These are phyloP conservation scores for Bruchidius siliquastri DNA, from an alignment of 2,888 invertebrate genomes.

Conservation along the genomic window DNA sequence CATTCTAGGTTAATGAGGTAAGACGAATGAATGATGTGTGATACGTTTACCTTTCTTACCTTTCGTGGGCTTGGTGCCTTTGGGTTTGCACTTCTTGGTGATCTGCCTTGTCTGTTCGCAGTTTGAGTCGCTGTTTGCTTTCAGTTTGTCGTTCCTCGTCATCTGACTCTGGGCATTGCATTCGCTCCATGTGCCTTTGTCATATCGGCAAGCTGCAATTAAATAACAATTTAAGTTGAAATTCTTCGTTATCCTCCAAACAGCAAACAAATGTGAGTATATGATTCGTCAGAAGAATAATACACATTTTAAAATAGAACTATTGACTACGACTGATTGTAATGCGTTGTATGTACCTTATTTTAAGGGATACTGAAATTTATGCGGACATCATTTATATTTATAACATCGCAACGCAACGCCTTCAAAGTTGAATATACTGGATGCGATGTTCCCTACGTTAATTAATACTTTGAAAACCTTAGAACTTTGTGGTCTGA, in stretches of 20 bases:
- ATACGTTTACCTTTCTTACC: constrained; percentile 48
- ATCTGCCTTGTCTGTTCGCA: constrained; percentile 79
- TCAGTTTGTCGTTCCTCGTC: constrained; percentile 77
- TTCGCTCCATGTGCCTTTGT: constrained; percentile 82
- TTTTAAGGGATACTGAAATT: no score
- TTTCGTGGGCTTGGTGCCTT: constrained; percentile 60
- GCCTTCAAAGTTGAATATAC: not conserved
- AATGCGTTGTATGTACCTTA: no score
- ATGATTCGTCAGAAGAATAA: no score
- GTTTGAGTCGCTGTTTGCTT: constrained; percentile 74
- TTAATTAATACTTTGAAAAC: not conserved
- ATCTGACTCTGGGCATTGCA: constrained; percentile 77
- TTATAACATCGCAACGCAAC: not conserved
- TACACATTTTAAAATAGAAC: no score
- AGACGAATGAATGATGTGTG: constrained; percentile 6
- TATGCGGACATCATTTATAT: not conserved
- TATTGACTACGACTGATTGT: no score
- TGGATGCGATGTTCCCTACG: not conserved
- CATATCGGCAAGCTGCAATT: constrained; percentile 77
- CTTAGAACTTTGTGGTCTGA: not conserved
- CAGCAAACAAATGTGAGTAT: no score
- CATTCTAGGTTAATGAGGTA: no score
- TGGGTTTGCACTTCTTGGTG: constrained; percentile 83
- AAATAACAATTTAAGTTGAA: no score
- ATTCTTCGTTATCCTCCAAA: no score